A percentile compares a stretch with the other conserved stretches of the same genome.
phyloP scores from a whole-genome alignment of 2,888 invertebrate genomes.

The Stegana nigrithorax region DNA sequence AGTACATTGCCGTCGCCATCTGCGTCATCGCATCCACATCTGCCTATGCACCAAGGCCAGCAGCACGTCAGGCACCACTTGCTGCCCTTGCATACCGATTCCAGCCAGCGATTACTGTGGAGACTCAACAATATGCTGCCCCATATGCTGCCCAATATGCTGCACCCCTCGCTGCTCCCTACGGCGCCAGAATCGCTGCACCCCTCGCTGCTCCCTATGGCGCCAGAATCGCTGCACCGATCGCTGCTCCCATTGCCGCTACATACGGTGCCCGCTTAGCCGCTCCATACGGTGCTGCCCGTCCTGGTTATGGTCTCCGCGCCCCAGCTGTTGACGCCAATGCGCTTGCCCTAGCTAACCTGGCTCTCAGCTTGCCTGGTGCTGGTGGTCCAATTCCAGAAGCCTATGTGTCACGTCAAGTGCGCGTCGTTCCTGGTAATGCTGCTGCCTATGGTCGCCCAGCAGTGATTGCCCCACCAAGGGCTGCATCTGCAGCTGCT shows the following conservation, averaged over 20 bases:
- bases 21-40: constrained; percentile 38
- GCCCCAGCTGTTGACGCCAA: constrained; percentile 42
- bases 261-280: constrained; percentile 23
- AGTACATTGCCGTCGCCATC: constrained; percentile 50
- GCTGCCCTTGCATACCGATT: constrained; percentile 49
- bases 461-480: constrained; percentile 32
- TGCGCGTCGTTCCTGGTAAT: background rate
- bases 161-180: constrained; percentile 33
- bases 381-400: constrained; percentile 37
- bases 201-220: too few relatives aligned
- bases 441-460: background rate
- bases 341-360: constrained; percentile 44
- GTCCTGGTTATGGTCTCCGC: constrained; percentile 36
- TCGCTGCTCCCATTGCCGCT: background rate
- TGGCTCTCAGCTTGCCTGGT: constrained; percentile 43
- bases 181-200: too few relatives aligned
- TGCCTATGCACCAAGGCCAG: constrained; percentile 28
- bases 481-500: constrained; percentile 48
- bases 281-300: background rate
- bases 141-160: constrained; percentile 26
- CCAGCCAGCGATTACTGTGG: constrained; percentile 49
- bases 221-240: background rate
- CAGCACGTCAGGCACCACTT: constrained; percentile 28
- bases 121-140: constrained; percentile 33
- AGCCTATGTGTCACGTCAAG: background rate